Percentiles rank a stretch among this genome's conserved stretches.
Evolutionary conservation across 1,140 invertebrate genomes (phyloP).

Genomic region (Drosophila burlai): DNA sequence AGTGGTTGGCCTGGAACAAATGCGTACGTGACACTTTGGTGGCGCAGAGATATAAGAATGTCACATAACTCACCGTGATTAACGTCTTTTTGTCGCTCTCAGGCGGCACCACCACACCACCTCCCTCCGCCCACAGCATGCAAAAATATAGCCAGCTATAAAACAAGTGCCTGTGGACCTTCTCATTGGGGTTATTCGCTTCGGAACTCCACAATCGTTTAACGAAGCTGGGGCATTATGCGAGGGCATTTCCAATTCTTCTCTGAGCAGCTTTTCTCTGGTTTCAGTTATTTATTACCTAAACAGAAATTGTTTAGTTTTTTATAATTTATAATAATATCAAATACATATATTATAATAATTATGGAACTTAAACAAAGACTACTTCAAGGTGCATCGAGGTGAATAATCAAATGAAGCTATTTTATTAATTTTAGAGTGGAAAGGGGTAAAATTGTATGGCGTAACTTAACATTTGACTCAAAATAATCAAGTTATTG

Average conservation of each 20-base stretch:
- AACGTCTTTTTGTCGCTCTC: constrained; percentile 75
- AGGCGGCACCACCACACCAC: not conserved
- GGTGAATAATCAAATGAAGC: no score
- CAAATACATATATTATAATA: no score
- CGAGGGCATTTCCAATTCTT: constrained; percentile 19
- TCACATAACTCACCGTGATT: constrained; percentile 83
- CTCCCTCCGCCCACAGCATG: constrained; percentile 29
- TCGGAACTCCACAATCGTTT: constrained; percentile 21
- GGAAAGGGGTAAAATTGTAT: no score
- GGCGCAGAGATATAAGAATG: constrained; percentile 81
- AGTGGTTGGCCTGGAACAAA: constrained; percentile 69
- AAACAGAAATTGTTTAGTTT: not conserved
- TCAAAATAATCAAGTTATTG: no score
- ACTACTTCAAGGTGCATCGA: no score
- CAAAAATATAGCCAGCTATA: constrained; percentile 75
- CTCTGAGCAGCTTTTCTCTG: not conserved
- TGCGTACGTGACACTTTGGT: constrained; percentile 83
- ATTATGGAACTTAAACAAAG: no score
- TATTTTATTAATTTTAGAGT: no score
- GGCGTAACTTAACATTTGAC: no score
- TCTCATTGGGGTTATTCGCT: constrained; percentile 23
- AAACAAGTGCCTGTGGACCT: constrained; percentile 65
- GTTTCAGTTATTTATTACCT: constrained; percentile 14
- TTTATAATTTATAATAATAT: no score
- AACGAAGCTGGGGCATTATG: constrained; percentile 30